Conservation (phyloP, 2,113 vertebrate species). For the Pao palembangensis region DNA sequence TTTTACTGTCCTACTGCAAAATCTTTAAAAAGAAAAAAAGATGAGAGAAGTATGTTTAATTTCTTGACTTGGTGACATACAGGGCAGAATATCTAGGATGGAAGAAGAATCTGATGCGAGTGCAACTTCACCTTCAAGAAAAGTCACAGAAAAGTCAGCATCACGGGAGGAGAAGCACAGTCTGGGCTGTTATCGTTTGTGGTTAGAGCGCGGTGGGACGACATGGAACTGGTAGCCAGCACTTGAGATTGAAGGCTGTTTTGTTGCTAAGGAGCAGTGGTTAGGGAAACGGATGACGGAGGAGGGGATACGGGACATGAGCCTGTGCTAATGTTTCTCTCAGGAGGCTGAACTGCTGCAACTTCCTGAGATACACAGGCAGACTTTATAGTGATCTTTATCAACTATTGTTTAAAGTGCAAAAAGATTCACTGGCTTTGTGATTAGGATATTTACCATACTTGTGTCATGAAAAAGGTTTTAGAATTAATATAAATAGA, state of each 20-base stretch:
- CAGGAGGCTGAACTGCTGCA: not conserved
- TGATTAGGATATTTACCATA: too few species aligned
- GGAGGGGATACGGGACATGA: constrained; percentile 16
- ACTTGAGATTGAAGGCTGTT: constrained; percentile 49
- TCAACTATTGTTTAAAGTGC: not conserved
- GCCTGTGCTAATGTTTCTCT: constrained; percentile 17
- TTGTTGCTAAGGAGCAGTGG: constrained; percentile 56
- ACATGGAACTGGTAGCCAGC: constrained; percentile 50
- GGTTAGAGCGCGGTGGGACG: constrained; percentile 31
- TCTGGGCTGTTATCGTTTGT: constrained; percentile 53
- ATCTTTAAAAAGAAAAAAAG: constrained; percentile 4
- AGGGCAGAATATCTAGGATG: constrained; percentile 11
- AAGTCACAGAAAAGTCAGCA: constrained; percentile 52
- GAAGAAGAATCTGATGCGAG: constrained; percentile 27
- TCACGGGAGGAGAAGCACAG: constrained; percentile 39
- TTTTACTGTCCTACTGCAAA: not conserved
- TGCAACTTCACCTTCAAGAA: constrained; percentile 23
- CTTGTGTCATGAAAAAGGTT: not conserved
- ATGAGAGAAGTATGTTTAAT: not conserved
- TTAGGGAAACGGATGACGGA: constrained; percentile 29
- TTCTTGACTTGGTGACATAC: not conserved
- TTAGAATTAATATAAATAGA: too few species aligned
- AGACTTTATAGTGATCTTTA: not conserved
- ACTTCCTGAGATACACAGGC: not conserved
- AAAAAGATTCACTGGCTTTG: not conserved